Percentiles rank a stretch among this genome's conserved stretches.
phyloP scores from a whole-genome alignment of 1,140 invertebrate genomes.

The Trypoxylus dichotomus region DNA sequence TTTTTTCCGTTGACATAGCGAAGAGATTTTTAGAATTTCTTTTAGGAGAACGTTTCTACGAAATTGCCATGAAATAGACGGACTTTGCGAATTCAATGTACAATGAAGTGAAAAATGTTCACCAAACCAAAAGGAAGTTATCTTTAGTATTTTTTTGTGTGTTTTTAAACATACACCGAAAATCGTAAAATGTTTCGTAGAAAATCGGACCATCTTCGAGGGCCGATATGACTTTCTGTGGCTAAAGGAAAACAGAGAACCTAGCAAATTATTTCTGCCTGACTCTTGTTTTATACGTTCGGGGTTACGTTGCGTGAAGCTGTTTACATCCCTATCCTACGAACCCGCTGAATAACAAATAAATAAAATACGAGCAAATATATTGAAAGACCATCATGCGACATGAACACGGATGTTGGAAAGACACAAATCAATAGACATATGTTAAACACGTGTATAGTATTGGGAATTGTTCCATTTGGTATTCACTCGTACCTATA shows the following conservation, averaged over 20 bases:
- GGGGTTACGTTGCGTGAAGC: background rate
- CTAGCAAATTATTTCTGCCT: background rate
- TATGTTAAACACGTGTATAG: background rate
- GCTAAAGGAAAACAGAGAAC: background rate
- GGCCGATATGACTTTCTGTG: no score
- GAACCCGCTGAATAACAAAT: background rate
- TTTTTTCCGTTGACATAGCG: no score
- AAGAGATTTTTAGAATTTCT: no score
- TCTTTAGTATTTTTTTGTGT: no score
- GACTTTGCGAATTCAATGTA: no score
- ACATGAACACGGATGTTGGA: background rate
- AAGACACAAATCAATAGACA: background rate
- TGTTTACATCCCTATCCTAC: background rate
- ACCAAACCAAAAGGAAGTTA: no score
- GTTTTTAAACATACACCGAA: no score
- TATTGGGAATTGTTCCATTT: background rate
- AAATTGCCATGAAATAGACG: no score
- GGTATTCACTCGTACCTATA: background rate
- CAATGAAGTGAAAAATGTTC: no score
- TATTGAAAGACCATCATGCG: background rate
- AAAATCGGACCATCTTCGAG: no score
- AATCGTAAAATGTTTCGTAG: no score
- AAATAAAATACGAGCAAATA: background rate
- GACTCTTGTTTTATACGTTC: constrained; percentile 1
- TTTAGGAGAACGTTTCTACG: no score